Evolutionary conservation across 2,888 invertebrate genomes (phyloP).

Genomic region (Microdon myrmicae): DNA sequence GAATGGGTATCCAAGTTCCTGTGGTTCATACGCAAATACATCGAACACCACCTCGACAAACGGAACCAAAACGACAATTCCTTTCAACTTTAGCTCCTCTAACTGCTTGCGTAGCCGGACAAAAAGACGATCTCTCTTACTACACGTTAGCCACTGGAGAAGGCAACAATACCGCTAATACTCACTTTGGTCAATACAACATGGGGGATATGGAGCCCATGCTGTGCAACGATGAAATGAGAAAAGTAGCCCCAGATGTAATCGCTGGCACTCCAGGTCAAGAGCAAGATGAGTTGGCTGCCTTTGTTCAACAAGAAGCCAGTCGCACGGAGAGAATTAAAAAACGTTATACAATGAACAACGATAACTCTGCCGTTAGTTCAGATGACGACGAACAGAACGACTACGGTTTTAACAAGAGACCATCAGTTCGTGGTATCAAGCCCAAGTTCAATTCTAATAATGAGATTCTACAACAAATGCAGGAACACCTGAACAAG

Average conservation of each 20-base stretch:
- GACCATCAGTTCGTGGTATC: slow-evolving; percentile 90
- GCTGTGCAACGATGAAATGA: slow-evolving; percentile 69
- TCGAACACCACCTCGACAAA: slow-evolving; percentile 67
- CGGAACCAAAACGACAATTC: slow-evolving; percentile 80
- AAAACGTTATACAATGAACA: slow-evolving; percentile 76
- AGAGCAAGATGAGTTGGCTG: slow-evolving; percentile 80
- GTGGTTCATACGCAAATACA: slow-evolving; percentile 66
- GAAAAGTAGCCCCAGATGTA: slow-evolving; percentile 79
- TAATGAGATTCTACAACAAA: slow-evolving; percentile 83
- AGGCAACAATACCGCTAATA: slow-evolving; percentile 72
- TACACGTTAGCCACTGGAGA: slow-evolving; percentile 71
- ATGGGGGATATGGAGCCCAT: slow-evolving; percentile 72
- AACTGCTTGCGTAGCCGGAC: slow-evolving; percentile 79
- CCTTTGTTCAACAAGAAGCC: slow-evolving; percentile 86
- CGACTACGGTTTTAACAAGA: slow-evolving; percentile 87
- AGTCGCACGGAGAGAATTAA: slow-evolving; percentile 84
- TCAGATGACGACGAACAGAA: slow-evolving; percentile 82
- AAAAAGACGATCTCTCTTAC: slow-evolving; percentile 70
- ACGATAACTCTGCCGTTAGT: slow-evolving; percentile 67
- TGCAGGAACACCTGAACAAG: slow-evolving; percentile 75
- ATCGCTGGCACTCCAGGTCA: slow-evolving; percentile 74
- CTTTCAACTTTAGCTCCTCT: slow-evolving; percentile 81
- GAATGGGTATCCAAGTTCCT: slow-evolving; percentile 68
- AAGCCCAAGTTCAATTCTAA: slow-evolving; percentile 86
- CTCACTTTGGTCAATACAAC: slow-evolving; percentile 75